Evolutionary conservation across 2,888 invertebrate genomes (phyloP).

Genomic region (Drosophila maculinotata): DNA sequence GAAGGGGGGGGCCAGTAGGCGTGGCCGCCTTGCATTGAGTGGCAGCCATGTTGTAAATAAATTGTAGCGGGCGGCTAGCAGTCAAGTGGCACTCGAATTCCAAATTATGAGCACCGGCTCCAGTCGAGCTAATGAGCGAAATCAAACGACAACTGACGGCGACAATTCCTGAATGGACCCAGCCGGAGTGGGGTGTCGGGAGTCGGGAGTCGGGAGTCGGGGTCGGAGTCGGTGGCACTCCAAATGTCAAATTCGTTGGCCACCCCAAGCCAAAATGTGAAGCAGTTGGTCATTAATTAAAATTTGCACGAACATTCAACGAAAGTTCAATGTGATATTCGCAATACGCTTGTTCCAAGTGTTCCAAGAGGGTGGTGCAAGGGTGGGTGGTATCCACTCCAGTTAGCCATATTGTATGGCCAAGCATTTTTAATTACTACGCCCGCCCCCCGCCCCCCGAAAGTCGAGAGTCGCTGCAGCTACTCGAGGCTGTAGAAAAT

Average conservation of each 20-base stretch:
- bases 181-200: conserved; percentile 1
- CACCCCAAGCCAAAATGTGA: conserved; percentile 19
- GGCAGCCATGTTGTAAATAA: conserved; percentile 57
- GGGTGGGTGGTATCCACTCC: too few relatives aligned
- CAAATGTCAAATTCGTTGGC: conserved; percentile 35
- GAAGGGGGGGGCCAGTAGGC: conserved; percentile 21
- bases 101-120: conserved; percentile 63
- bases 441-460: too few relatives aligned
- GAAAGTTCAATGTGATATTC: conserved; percentile 42
- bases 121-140: conserved; percentile 44
- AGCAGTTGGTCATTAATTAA: conserved; percentile 64
- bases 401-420: too few relatives aligned
- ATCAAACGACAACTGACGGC: conserved; percentile 23
- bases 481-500: conserved; percentile 4
- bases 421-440: conserved; percentile 48
- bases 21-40: conserved; percentile 29
- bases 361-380: neutral
- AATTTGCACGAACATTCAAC: conserved; percentile 50
- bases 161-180: conserved; percentile 39
- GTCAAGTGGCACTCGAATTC: conserved; percentile 60
- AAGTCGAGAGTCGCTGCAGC: conserved; percentile 7
- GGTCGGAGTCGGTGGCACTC: conserved; percentile 15
- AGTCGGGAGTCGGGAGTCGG: conserved; percentile 7
- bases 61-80: conserved; percentile 39
- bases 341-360: neutral